Percentiles rank a stretch among this genome's conserved stretches.
phyloP scores from a whole-genome alignment of 1,140 invertebrate species.

The Heliconius himera region DNA sequence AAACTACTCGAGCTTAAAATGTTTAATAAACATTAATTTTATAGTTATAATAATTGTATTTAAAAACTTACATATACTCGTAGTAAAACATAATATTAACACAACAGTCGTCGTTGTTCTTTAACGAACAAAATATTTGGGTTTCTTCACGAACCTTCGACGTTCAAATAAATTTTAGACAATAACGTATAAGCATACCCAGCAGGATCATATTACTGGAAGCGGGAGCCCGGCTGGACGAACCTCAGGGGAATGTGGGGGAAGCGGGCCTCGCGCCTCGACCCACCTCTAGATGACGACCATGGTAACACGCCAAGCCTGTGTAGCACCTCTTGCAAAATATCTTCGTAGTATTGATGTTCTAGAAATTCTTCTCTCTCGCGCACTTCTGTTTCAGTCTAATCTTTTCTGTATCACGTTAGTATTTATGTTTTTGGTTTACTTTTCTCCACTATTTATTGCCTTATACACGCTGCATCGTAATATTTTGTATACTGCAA shows the following conservation, averaged over 20 bases:
- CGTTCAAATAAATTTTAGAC: neutral
- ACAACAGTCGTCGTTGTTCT: too few species aligned
- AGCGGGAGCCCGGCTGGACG: conserved; percentile 87
- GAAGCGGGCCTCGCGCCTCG: conserved; percentile 71
- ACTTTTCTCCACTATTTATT: neutral
- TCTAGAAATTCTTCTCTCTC: neutral
- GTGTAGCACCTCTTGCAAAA: neutral
- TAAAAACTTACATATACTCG: too few species aligned
- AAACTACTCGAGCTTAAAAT: too few species aligned
- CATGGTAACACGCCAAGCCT: conserved; percentile 58
- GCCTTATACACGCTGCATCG: neutral
- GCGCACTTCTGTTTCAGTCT: neutral
- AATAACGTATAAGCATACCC: conserved; percentile 34
- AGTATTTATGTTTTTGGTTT: neutral
- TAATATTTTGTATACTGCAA: neutral
- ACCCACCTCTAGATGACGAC: conserved; percentile 50
- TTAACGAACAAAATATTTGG: neutral
- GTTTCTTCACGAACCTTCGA: neutral
- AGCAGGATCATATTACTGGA: conserved; percentile 83
- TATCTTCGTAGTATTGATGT: neutral
- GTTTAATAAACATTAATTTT: too few species aligned
- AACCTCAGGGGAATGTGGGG: conserved; percentile 89
- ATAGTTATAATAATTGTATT: too few species aligned
- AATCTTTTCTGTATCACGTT: neutral
- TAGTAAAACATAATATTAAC: too few species aligned